phyloP scores from a whole-genome alignment of 2,888 invertebrate genomes.

The Caenorhabditis panamensis region DNA sequence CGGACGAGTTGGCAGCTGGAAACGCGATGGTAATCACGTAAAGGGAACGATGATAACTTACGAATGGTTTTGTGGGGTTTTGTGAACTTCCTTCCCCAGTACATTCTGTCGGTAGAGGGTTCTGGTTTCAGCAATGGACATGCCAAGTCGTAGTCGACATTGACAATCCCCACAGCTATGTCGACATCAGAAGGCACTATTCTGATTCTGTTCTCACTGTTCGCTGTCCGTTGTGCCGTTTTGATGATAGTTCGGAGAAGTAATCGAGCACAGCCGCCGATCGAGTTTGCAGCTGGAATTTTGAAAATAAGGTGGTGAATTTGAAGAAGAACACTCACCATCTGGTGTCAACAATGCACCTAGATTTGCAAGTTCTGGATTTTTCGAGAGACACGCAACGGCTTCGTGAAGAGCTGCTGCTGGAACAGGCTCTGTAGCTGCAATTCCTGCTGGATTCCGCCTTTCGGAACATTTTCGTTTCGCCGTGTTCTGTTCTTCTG shows the following conservation, averaged over 20 bases:
- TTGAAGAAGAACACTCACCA: neutral
- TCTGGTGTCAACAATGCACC: conserved; percentile 12
- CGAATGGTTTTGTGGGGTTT: conserved; percentile 25
- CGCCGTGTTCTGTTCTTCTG: conserved; percentile 28
- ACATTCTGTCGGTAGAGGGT: conserved; percentile 42
- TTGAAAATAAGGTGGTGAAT: neutral
- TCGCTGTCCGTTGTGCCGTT: conserved; percentile 26
- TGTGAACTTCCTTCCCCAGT: conserved; percentile 52
- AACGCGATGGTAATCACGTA: no score
- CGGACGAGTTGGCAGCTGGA: conserved; percentile 40
- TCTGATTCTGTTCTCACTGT: conserved; percentile 39
- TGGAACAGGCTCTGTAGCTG: neutral
- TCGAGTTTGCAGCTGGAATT: conserved; percentile 9
- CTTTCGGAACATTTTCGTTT: conserved; percentile 36
- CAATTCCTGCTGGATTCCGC: neutral
- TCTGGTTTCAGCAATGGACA: conserved; percentile 40
- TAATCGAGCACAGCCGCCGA: conserved; percentile 40
- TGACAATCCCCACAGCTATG: conserved; percentile 14
- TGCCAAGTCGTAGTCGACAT: conserved; percentile 28
- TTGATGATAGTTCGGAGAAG: conserved; percentile 39
- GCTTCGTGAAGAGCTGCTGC: conserved; percentile 20
- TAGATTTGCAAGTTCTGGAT: conserved; percentile 14
- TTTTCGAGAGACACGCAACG: conserved; percentile 1
- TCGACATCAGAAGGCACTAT: conserved; percentile 50
- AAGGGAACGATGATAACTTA: conserved; percentile 1